Evolutionary conservation across 2,113 vertebrate genomes (phyloP), one percentile per base, ranked within the genome.

Genomic region (Odontesthes bonariensis): DNA sequence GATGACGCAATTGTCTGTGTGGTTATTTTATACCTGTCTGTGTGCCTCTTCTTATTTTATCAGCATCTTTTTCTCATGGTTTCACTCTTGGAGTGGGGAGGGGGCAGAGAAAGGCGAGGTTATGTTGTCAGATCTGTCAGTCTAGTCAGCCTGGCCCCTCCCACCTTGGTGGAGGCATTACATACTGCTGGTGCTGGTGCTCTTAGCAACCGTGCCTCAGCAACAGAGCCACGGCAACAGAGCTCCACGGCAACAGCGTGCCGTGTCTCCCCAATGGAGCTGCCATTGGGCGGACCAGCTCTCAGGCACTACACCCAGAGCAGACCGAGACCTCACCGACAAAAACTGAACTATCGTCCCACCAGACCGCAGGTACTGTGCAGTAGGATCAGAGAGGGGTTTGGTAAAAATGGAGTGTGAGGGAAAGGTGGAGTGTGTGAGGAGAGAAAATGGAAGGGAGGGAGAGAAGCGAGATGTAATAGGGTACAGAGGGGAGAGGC

Each of bases 201-300:
- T 91, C 91, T 91, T 93, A 93, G 92, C 91, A 93, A 93, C 92
- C 47, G 90, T 85, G 91, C 87, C 90, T 91, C 91, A 64, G 91
- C 90, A 93, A 92, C 89, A 90, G 85, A 90, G 88, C 81, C 91
- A 79, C 76, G 83, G 89, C 88, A 89, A 89, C 88, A 85, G 82
- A 91, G 88, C 86, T 86, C 91, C 91, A 91, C 89, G 80, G 90
- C 89, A 93, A 92, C 90, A 85, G 89, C 86, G 92, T 89, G 92
- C 92, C 84, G 90, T 91, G 91, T 91, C 92, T 92, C 90, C 92
- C 87, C 92, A 88, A 93, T 93, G 92, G 92, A 93, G 91, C 91
- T 93, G 87, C 92, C 92, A 83, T 92, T 92, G 92, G 92, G 91
- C 75, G 92, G 91, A 91, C 92, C 92, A 76, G 90, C 86, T 71